phyloP scores from a whole-genome alignment of 2,797 vertebrate genomes.

The Garrulus glandarius region DNA sequence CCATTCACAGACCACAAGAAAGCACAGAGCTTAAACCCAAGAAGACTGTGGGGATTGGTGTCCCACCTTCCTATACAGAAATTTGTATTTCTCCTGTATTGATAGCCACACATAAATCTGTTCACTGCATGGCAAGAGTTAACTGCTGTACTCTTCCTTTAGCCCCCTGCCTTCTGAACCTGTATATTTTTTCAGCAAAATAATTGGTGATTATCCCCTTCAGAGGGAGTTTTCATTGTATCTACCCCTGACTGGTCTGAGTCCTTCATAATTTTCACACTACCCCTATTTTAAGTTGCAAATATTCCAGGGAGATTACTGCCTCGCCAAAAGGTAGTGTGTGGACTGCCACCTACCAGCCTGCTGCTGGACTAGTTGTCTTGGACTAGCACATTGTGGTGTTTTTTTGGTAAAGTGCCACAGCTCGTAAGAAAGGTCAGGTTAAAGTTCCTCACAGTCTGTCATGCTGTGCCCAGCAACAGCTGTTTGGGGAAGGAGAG shows the following conservation, averaged over 20 bases:
- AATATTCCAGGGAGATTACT: not conserved
- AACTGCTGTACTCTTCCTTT: not conserved
- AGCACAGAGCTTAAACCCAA: not conserved
- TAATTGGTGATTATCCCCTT: not conserved
- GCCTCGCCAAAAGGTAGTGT: not conserved
- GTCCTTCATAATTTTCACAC: not conserved
- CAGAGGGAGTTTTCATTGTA: not conserved
- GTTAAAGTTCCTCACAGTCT: not conserved
- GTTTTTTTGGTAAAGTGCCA: not conserved
- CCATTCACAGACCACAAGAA: not conserved
- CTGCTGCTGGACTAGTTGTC: constrained; percentile 31
- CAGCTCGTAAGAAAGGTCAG: not conserved
- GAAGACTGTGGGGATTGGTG: not conserved
- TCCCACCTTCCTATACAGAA: not conserved
- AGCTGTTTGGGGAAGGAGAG: not conserved
- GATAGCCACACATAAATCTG: not conserved
- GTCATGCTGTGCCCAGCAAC: not conserved
- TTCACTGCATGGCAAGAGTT: not conserved
- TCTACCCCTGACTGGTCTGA: not conserved
- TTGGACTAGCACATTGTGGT: not conserved
- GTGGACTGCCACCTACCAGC: not conserved
- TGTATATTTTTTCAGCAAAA: not conserved
- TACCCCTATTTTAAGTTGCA: not conserved
- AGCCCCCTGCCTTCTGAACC: not conserved
- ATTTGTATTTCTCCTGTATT: not conserved